Conservation (phyloP, 1,140 invertebrate genomes). For the Drosophila lacteicornis region DNA sequence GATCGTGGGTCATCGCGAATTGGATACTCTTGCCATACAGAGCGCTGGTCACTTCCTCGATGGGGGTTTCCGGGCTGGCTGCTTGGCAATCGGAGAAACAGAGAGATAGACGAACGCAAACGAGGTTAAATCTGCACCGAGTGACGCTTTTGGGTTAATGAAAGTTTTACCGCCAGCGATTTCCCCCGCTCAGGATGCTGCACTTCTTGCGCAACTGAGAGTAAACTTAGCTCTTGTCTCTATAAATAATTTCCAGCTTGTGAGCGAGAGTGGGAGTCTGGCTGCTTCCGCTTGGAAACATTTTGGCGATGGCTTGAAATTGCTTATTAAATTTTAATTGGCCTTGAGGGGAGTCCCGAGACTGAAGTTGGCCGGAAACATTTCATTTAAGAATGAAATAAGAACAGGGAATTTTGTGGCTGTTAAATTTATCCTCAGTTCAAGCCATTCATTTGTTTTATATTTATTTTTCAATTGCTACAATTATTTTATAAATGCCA, state of each 20-base stretch:
- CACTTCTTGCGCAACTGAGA: conserved; percentile 7
- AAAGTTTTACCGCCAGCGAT: conserved; percentile 48
- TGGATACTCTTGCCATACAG: conserved; percentile 89
- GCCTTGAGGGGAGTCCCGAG: not conserved
- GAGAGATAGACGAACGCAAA: conserved; percentile 5
- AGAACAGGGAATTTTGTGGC: not conserved
- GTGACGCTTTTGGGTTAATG: conserved; percentile 67
- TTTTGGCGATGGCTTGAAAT: not conserved
- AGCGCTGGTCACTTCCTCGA: conserved; percentile 90
- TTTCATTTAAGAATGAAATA: not conserved
- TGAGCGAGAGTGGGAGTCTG: not conserved
- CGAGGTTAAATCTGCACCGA: conserved; percentile 24
- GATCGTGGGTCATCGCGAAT: conserved; percentile 91
- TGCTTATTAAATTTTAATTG: not conserved
- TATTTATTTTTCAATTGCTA: not conserved
- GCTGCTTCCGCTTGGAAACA: conserved; percentile 1
- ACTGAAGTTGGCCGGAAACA: not conserved
- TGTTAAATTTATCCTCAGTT: not conserved
- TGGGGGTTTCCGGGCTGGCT: conserved; percentile 85
- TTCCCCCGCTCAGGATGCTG: conserved; percentile 11
- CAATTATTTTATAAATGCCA: not conserved
- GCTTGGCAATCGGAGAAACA: conserved; percentile 13
- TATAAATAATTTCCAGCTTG: not conserved
- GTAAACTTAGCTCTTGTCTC: not conserved
- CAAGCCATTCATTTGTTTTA: not conserved